Conservation (phyloP, 2,888 invertebrate genomes). For the Mesorhabditis sp. region DNA sequence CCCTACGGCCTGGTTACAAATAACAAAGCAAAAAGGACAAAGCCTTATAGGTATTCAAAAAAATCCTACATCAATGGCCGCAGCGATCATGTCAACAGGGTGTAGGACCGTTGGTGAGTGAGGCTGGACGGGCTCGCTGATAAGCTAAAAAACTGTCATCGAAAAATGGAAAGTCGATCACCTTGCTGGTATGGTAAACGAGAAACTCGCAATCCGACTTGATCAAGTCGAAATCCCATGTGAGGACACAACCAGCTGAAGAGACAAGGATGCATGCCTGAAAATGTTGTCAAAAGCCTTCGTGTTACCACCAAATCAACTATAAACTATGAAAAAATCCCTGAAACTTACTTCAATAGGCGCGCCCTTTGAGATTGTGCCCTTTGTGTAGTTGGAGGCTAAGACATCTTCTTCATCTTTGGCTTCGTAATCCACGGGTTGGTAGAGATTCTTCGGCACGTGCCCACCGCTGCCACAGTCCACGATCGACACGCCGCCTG, state of each 20-base stretch:
- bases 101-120: conserved; percentile 28
- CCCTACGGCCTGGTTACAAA: no score
- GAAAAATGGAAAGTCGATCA: conserved; percentile 9
- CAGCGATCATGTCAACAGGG: conserved; percentile 39
- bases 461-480: conserved; percentile 70
- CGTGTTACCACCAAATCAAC: neutral
- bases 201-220: conserved; percentile 81
- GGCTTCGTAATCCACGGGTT: conserved; percentile 65
- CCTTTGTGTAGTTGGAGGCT: conserved; percentile 60
- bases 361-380: conserved; percentile 60
- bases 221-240: conserved; percentile 93
- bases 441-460: conserved; percentile 81
- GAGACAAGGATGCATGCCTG: conserved; percentile 71
- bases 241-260: conserved; percentile 82
- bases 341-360: conserved; percentile 60
- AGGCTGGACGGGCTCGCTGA: conserved; percentile 15
- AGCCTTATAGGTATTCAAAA: neutral
- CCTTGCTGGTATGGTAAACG: conserved; percentile 50
- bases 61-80: conserved; percentile 23
- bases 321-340: neutral
- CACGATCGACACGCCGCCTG: conserved; percentile 66
- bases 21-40: no score
- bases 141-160: conserved; percentile 18
- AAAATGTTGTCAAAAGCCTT: conserved; percentile 6
- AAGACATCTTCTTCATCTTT: conserved; percentile 60